These are phyloP conservation scores for Oxyruncus cristatus DNA, from an alignment of 2,113 vertebrate genomes.

Conservation along the genomic window DNA sequence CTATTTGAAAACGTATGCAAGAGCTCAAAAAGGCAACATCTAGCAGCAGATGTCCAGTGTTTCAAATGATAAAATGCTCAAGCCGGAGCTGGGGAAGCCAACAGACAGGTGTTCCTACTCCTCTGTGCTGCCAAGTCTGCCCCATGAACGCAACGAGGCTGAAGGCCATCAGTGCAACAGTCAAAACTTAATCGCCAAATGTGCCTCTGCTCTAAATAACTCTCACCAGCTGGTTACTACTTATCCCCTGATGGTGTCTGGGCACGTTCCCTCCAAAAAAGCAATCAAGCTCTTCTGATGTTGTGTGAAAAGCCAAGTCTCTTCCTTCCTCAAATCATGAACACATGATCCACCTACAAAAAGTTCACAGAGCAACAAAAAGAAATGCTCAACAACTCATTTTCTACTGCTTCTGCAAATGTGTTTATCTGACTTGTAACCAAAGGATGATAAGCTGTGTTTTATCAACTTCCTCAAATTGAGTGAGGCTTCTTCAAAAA, in stretches of 20 bases:
- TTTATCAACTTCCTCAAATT: background rate
- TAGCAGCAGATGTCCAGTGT: background rate
- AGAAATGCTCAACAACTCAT: background rate
- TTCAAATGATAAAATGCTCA: background rate
- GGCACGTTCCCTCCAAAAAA: background rate
- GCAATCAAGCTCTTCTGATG: background rate
- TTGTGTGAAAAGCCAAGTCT: background rate
- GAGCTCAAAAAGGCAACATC: background rate
- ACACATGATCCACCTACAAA: background rate
- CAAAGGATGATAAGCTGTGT: background rate
- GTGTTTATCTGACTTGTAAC: background rate
- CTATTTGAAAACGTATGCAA: background rate
- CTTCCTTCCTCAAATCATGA: background rate
- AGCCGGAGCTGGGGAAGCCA: background rate
- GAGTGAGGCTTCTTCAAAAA: background rate
- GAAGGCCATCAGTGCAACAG: background rate
- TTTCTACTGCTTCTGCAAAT: background rate
- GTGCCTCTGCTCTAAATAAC: background rate
- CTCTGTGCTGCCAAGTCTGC: background rate
- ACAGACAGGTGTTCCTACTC: background rate
- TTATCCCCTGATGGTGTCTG: constrained; percentile 16
- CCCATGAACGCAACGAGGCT: background rate
- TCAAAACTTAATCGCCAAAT: constrained; percentile 17
- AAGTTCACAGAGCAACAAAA: background rate
- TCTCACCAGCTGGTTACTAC: constrained; percentile 39